Base-by-base conservation (phyloP, 2,113 vertebrate species). In the Alligator mississippiensis region DNA sequence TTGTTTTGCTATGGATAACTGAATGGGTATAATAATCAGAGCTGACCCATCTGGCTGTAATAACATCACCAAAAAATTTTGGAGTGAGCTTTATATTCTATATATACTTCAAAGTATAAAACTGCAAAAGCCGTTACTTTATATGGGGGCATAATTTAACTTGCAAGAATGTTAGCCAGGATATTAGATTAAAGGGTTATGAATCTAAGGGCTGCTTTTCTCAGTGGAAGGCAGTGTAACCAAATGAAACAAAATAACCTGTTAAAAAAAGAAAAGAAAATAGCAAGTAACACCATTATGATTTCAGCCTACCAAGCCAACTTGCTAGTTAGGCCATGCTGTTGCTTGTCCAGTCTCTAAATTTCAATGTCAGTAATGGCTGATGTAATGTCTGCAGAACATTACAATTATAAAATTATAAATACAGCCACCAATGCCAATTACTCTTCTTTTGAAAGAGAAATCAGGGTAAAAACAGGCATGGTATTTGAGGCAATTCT, bases 371-470 rank as follows among this genome's bases (percentile, higher is more conserved):
- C 93, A 89, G 84, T 85, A 59, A 80, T 59, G 89, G 87, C 66
- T 95, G 92, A 95, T 93, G 91, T 92, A 95, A 95, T 78, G 93
- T 93, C 92, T 96, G 87, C 59, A 82, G 59, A 47, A 30, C 25
- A 2, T 61, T 85, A 77, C 58, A 89, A 76, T 77, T 83, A 64
- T 84, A 86, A 90, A 93, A 92, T 84, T 70, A 77, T 58, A 94
- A 82, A 85, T 94, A 64, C 80, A 92, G 90, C 81, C 95, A 82
- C 10, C 74, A 11, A 2, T 80, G 59, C 64, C 0, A 0, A 47
- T 59, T 55, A 9, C 27, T 27, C 10, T 87, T 2, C 21, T 58
- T 81, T 80, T 78, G 68, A 77, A 19, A 68, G 30, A 68, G 19
- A 68, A 68, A 30, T 47, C 47, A 47, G 47, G 47, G 47, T 47